phyloP scores from a whole-genome alignment of 2,888 invertebrate genomes.

The Dicyrtoma fusca region DNA sequence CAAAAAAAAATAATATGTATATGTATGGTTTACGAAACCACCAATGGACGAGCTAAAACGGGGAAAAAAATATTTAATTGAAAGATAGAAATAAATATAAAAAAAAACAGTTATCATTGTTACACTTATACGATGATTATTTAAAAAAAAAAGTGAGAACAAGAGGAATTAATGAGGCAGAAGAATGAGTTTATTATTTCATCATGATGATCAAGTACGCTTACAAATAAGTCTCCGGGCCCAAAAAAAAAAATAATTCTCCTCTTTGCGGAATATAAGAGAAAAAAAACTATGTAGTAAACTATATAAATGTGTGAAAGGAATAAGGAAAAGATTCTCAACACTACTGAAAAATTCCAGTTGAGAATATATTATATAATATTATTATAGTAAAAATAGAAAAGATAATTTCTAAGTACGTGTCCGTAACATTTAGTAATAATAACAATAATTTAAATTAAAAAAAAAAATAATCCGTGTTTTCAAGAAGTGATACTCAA shows the following conservation, averaged over 20 bases:
- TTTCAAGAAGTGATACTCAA: constrained; percentile 25
- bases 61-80: background rate
- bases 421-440: background rate
- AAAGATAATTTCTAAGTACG: background rate
- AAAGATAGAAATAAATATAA: too few species aligned
- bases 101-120: too few species aligned
- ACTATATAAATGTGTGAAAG: constrained; percentile 1
- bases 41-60: constrained; percentile 5
- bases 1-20: constrained; percentile 9
- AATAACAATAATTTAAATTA: background rate
- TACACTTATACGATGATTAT: background rate
- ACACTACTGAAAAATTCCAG: constrained; percentile 32
- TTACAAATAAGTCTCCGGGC: background rate
- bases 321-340: constrained; percentile 17
- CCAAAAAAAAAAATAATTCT: constrained; percentile 6
- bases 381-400: background rate
- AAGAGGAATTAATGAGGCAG: background rate
- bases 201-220: constrained; percentile 16
- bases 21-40: background rate
- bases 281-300: background rate
- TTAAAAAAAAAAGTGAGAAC: background rate
- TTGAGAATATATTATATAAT: constrained; percentile 16
- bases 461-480: background rate
- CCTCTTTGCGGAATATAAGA: constrained; percentile 1
- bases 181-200: constrained; percentile 9